These are phyloP conservation scores for Mizuhopecten yessoensis DNA, from an alignment of 1,140 invertebrate species.

Conservation along the genomic window DNA sequence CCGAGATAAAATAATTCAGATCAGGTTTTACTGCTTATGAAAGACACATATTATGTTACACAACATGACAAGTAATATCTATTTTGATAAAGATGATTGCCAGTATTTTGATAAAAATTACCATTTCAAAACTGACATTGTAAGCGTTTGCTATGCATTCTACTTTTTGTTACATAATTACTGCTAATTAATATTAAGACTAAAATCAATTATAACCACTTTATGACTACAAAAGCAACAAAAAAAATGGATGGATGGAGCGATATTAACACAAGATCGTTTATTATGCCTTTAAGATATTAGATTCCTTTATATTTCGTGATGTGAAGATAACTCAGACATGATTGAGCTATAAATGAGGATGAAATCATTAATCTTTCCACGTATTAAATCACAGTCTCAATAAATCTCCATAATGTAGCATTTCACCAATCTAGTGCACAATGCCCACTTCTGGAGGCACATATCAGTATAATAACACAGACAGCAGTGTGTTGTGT, in stretches of 20 bases:
- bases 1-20: constrained; percentile 44
- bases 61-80: not conserved
- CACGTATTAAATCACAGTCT: not conserved
- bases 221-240: not conserved
- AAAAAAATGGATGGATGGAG: not conserved
- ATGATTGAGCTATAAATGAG: not conserved
- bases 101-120: not conserved
- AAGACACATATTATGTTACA: not conserved
- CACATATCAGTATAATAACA: not conserved
- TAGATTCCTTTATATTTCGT: not conserved
- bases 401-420: not conserved
- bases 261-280: not conserved
- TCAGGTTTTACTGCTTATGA: constrained; percentile 24
- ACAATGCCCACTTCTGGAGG: not conserved
- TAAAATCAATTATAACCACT: not conserved
- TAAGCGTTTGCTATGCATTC: not conserved
- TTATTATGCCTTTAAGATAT: not conserved
- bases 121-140: not conserved
- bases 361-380: too few relatives aligned
- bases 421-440: not conserved
- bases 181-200: not conserved
- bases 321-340: not conserved
- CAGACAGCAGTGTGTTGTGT: too few relatives aligned
- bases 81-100: not conserved
- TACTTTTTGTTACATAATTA: not conserved